phyloP scores from a whole-genome alignment of 92 coral and sea anemone genomes.

The Phenganax stokvisi region DNA sequence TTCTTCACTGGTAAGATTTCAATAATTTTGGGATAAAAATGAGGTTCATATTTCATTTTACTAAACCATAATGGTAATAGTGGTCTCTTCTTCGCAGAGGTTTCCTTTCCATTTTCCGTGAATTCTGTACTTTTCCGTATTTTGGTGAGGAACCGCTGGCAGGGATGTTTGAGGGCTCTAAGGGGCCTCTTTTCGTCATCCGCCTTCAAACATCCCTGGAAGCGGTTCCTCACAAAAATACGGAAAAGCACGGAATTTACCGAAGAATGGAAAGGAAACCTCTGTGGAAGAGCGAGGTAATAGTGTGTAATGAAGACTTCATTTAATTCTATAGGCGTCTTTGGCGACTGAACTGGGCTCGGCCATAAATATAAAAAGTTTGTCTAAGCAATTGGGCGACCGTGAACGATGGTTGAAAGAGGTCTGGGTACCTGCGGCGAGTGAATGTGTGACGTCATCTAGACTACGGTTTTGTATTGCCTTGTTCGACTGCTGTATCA shows the following conservation, averaged over 20 bases:
- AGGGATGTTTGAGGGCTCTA: too few species aligned
- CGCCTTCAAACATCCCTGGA: too few species aligned
- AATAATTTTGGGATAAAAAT: background rate
- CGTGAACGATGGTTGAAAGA: slow-evolving; percentile 34
- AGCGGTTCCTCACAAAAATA: too few species aligned
- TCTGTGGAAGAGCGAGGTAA: too few species aligned
- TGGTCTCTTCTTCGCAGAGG: too few species aligned
- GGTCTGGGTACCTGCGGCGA: slow-evolving; percentile 61
- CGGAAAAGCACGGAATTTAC: too few species aligned
- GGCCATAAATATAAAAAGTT: slow-evolving; percentile 56
- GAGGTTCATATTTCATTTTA: background rate
- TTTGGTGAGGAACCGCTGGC: background rate
- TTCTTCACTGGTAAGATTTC: slow-evolving; percentile 7
- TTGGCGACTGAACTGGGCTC: slow-evolving; percentile 47
- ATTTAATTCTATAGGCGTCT: slow-evolving; percentile 33
- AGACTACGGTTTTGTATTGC: slow-evolving; percentile 69
- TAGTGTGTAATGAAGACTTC: too few species aligned
- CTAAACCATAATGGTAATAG: background rate
- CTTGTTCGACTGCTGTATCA: slow-evolving; percentile 63
- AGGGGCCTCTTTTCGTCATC: too few species aligned
- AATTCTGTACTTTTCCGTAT: background rate
- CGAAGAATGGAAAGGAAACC: too few species aligned
- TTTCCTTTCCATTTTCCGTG: too few species aligned
- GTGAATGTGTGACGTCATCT: slow-evolving; percentile 61
- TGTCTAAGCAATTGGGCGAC: slow-evolving; percentile 38